Percentiles rank a stretch among this genome's conserved stretches.
These are phyloP conservation scores for Tachypleus tridentatus DNA, from an alignment of 1,140 invertebrate genomes.

Conservation along the genomic window DNA sequence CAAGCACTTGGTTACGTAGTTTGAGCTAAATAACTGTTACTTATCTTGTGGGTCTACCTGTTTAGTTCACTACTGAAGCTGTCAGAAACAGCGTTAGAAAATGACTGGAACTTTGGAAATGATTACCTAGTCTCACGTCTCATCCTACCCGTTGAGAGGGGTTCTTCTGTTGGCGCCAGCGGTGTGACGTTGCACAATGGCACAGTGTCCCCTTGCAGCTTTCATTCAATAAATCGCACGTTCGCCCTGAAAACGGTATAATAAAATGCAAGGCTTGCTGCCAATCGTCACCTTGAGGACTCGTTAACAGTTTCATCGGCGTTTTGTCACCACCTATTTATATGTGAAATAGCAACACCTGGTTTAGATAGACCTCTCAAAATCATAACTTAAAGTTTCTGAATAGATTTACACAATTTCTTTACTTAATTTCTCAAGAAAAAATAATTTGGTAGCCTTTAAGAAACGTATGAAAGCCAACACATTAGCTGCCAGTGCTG, in stretches of 20 bases:
- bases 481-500: constrained; percentile 19
- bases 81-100: neutral
- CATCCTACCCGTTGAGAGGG: neutral
- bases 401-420: too few relatives aligned
- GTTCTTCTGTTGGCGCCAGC: neutral
- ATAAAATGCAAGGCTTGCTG: neutral
- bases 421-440: too few relatives aligned
- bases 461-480: neutral
- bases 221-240: constrained; percentile 5
- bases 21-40: neutral
- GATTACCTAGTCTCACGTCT: constrained; percentile 1
- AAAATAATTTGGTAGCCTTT: too few relatives aligned
- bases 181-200: constrained; percentile 2
- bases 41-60: neutral
- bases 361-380: too few relatives aligned
- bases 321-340: too few relatives aligned
- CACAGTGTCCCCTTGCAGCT: neutral
- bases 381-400: too few relatives aligned
- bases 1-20: neutral
- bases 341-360: too few relatives aligned
- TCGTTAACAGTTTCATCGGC: too few relatives aligned
- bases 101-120: neutral
- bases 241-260: neutral
- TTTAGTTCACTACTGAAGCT: neutral
- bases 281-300: too few relatives aligned